Base-by-base conservation (phyloP, 2,888 invertebrate genomes). In the Lepetodrilus schrolli region DNA sequence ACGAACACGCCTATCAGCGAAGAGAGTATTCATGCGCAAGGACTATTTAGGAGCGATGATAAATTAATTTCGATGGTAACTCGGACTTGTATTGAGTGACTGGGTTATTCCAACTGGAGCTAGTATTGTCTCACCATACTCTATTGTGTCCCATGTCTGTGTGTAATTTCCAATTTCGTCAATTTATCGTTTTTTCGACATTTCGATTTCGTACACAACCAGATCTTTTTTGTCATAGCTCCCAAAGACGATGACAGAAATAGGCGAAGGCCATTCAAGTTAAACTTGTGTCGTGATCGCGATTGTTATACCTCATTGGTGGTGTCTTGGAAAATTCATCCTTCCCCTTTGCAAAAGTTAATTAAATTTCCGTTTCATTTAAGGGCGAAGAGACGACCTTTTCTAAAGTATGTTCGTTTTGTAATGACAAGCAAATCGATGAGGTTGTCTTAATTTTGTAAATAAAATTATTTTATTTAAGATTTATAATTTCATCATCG, bases 91-190 rank as follows among this genome's bases (percentile, higher is more conserved):
- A 58, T 34, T 17, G 34, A 30, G 30, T 34, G 58, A 30, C 3
- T 17, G 17, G 58, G 58, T 34, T 58, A 58, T 30, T 58, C 34
- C 58, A 30, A 13, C 58, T 58, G 26, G 58, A 13, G 26, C 30
- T 30, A 10, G 26, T 17, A 30, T 58, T 58, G 58, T 58, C 58
- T 58, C 58, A 26, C 30, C 13, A 26, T 4, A 7, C 13, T 10
- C 58, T 34, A 58, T 58, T 58, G 58, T 58, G 58, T 58, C n/a
- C 58, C 26, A 13, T n/a, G 30, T 34, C 13, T 23, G 30, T 26
- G 30, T 58, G 58, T 58, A 58, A 58, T 58, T 58, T 58, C 30
- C 58, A 58, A 58, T 58, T 58, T 58, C 58, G 58, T 58, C 58
- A 58, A 58, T 58, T 58, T 58, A 58, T 58, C 58, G 58, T 58